These are phyloP conservation scores for Labroides dimidiatus DNA, from an alignment of 2,797 vertebrate species.

Conservation along the genomic window DNA sequence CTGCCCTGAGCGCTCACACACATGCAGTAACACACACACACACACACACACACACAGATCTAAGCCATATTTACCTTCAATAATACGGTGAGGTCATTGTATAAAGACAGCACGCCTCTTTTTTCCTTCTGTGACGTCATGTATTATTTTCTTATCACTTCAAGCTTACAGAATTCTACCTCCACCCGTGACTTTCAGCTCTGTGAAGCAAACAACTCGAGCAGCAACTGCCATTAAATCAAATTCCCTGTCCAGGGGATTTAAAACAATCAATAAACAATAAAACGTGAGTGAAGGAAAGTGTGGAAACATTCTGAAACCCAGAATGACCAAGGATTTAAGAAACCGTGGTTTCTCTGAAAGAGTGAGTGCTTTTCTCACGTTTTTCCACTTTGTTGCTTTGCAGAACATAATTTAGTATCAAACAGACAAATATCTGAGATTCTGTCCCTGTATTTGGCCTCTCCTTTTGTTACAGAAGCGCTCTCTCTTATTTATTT, in stretches of 20 bases:
- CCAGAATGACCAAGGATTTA: background rate
- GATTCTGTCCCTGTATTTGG: background rate
- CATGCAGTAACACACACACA: conserved; percentile 10
- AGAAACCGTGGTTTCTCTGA: conserved; percentile 25
- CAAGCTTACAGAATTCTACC: background rate
- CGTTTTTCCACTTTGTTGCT: background rate
- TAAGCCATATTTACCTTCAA: conserved; percentile 11
- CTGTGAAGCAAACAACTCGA: background rate
- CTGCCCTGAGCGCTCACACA: conserved; percentile 22
- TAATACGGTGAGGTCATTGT: conserved; percentile 37
- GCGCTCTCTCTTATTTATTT: conserved; percentile 8
- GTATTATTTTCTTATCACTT: background rate
- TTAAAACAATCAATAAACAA: background rate
- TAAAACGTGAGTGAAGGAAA: too few relatives aligned
- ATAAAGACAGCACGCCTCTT: conserved; percentile 24
- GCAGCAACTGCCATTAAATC: too few relatives aligned
- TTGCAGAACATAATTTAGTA: background rate
- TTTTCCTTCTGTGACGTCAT: conserved; percentile 8
- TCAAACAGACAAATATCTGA: background rate
- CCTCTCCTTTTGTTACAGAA: conserved; percentile 11
- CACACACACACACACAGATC: conserved; percentile 13
- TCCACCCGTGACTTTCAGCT: background rate
- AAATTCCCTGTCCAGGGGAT: too few relatives aligned
- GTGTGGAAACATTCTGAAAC: too few relatives aligned
- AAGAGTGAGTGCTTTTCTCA: background rate